Conservation (phyloP, 2,113 vertebrate genomes). For the Ciconia boyciana region DNA sequence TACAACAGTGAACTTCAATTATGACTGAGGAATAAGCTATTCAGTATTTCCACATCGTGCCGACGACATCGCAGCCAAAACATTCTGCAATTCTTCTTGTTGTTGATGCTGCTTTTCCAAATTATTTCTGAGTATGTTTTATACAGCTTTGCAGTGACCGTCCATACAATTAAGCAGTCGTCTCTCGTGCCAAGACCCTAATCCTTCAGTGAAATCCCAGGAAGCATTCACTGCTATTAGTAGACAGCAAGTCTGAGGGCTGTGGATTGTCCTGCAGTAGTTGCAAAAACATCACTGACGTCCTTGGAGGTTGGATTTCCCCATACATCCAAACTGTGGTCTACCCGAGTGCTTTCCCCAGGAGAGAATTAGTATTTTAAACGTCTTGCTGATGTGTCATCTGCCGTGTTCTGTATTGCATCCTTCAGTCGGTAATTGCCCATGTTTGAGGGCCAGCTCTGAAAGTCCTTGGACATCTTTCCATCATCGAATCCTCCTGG, state of each 20-base stretch:
- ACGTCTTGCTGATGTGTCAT: constrained; percentile 41
- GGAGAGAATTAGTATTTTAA: constrained; percentile 39
- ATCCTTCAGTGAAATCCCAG: neutral
- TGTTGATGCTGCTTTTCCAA: neutral
- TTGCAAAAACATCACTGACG: neutral
- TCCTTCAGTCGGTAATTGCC: constrained; percentile 27
- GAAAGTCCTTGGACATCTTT: neutral
- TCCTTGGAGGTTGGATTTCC: constrained; percentile 16
- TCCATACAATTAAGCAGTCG: neutral
- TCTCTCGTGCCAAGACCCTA: neutral
- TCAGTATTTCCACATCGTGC: neutral
- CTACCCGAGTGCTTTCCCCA: constrained; percentile 10
- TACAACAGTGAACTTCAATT: neutral
- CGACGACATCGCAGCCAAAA: neutral
- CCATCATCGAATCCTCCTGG: neutral
- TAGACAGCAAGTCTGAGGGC: neutral
- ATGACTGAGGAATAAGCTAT: neutral
- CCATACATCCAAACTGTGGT: neutral
- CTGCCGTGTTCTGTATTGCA: constrained; percentile 36
- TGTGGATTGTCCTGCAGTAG: constrained; percentile 5
- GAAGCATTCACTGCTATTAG: neutral
- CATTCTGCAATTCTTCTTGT: neutral
- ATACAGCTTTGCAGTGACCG: neutral
- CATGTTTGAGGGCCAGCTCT: neutral
- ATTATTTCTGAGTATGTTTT: neutral